Evolutionary conservation across 1,140 invertebrate species (phyloP), one percentile per base, ranked within the genome.

Genomic region (Metopolophium dirhodum): DNA sequence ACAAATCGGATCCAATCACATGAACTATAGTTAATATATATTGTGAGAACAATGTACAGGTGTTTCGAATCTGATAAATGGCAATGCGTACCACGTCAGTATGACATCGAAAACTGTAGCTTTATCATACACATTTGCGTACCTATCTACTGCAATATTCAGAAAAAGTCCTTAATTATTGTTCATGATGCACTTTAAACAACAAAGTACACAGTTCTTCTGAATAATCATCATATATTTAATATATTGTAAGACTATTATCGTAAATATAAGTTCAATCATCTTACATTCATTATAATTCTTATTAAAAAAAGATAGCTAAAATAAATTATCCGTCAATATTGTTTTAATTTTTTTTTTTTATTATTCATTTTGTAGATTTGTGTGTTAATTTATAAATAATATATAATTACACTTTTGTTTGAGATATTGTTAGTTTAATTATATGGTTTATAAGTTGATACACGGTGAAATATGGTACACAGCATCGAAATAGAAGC

Each of bases 31-130:
- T 86, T 30, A 47, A 82, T 37, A 37, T 37, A 37, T 37, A 35
- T 82, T 82, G 82, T 83, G 47, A 88, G 47, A 88, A 88, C 20
- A 88, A 22, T 88, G 51, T 51, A 88, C 47, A 51, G 86, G 30
- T 88, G 86, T 88, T 35, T 49, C 22, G n/a, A 88, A 35, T 88
- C 20, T 51, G 30, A n/a, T n/a, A 49, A 41, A 41, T 41, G 41
- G 2, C 41, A 51, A 49, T 51, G 47, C 22, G 11, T 35, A 87
- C 41, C 41, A 41, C 41, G 41, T 41, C 41, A 41, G 41, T 47
- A 47, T 87, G 47, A 51, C 45, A 47, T 45, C 23, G 41, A 20
- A 9, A 86, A 86, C 85, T 47, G 30, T 26, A 85, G 37, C 8
- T 26, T 6, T 45, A 23, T 85, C 45, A 45, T 26, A 85, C 1